These are phyloP conservation scores for Zaprionus africanus DNA, from an alignment of 1,140 invertebrate genomes.

Conservation along the genomic window DNA sequence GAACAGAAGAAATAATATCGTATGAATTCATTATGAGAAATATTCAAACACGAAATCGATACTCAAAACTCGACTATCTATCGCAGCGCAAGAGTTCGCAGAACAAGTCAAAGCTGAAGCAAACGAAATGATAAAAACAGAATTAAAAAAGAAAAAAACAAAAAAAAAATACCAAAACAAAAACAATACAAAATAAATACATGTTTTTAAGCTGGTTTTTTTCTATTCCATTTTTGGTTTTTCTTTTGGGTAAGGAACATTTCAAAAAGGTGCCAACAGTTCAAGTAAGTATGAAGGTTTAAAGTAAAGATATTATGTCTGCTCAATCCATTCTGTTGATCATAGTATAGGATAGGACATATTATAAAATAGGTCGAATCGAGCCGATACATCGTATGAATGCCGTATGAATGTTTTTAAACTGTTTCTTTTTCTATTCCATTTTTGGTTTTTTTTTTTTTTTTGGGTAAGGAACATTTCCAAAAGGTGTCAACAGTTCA, in stretches of 20 bases:
- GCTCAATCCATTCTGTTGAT: too few species aligned
- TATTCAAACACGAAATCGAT: conserved; percentile 20
- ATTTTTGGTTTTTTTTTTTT: too few species aligned
- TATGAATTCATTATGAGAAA: conserved; percentile 46
- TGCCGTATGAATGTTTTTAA: too few species aligned
- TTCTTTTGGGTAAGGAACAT: conserved; percentile 1
- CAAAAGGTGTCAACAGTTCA: too few species aligned
- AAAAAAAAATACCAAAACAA: conserved; percentile 23
- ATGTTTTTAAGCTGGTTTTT: conserved; percentile 44
- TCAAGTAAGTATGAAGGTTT: background rate
- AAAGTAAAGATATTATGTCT: too few species aligned
- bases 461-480: too few species aligned
- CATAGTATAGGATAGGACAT: too few species aligned
- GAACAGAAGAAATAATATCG: conserved; percentile 31
- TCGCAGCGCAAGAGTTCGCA: conserved; percentile 30
- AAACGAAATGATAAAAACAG: conserved; percentile 31
- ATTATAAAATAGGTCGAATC: too few species aligned
- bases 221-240: conserved; percentile 1
- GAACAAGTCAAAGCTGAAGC: conserved; percentile 30
- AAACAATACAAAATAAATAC: conserved; percentile 45
- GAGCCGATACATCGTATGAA: too few species aligned
- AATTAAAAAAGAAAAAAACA: conserved; percentile 22
- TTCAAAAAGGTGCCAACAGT: background rate
- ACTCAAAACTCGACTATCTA: conserved; percentile 21
- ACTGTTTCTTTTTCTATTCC: too few species aligned